Evolutionary conservation across 2,888 invertebrate species (phyloP).

Genomic region (Leistus spinibarbis): DNA sequence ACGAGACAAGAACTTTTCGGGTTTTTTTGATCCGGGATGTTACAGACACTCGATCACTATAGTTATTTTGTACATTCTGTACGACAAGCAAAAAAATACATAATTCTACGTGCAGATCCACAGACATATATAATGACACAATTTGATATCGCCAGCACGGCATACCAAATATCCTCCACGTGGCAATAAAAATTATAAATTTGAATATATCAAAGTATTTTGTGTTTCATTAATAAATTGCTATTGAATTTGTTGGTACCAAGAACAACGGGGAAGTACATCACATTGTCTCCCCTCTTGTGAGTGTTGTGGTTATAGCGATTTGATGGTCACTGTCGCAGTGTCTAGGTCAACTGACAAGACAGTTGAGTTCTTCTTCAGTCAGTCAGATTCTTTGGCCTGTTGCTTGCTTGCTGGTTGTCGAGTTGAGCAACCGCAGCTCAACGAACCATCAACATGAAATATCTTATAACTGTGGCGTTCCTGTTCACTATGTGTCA

Average conservation of each 20-base stretch:
- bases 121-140: conserved; percentile 10
- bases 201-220: conserved; percentile 16
- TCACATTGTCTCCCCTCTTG: neutral
- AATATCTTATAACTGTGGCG: conserved; percentile 18
- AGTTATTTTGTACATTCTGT: too few species aligned
- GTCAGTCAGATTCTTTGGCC: neutral
- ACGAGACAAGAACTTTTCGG: too few species aligned
- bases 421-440: neutral
- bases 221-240: conserved; percentile 13
- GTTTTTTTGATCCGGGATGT: too few species aligned
- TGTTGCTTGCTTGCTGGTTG: neutral
- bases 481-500: conserved; percentile 17
- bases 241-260: conserved; percentile 13
- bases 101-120: conserved; percentile 15
- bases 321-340: conserved; percentile 20
- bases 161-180: conserved; percentile 15
- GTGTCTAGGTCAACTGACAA: conserved; percentile 33
- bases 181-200: conserved; percentile 8
- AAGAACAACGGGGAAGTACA: neutral
- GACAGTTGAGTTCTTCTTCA: conserved; percentile 10
- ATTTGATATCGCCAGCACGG: conserved; percentile 15
- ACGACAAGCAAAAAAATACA: too few species aligned
- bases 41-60: too few species aligned
- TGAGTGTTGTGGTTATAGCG: neutral
- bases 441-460: conserved; percentile 10